Conservation (phyloP, 1,140 invertebrate genomes). For the Eumaeus atala region DNA sequence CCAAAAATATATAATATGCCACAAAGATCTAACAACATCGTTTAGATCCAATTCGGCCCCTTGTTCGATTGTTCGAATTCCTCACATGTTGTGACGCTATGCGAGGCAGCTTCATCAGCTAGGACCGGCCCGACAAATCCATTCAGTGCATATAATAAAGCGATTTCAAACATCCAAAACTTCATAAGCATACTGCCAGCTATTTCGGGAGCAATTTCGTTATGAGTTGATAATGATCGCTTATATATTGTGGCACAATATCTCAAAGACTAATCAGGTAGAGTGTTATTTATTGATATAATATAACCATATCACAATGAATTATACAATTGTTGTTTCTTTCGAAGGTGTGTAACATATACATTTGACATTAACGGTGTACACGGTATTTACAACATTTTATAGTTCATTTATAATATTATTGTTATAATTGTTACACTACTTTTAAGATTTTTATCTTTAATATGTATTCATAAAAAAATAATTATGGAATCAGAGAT, state of each 20-base stretch:
- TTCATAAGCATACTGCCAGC: slow-evolving; percentile 4
- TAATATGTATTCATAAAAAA: too few relatives aligned
- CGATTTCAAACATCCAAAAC: slow-evolving; percentile 38
- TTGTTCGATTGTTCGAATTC: slow-evolving; percentile 51
- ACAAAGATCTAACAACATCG: slow-evolving; percentile 43
- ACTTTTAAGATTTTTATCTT: too few relatives aligned
- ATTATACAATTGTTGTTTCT: too few relatives aligned
- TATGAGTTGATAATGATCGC: not conserved
- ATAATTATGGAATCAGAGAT: too few relatives aligned
- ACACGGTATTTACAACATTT: too few relatives aligned
- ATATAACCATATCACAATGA: too few relatives aligned
- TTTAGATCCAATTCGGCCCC: slow-evolving; percentile 40
- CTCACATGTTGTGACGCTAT: slow-evolving; percentile 43
- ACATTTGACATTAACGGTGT: too few relatives aligned
- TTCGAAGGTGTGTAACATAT: too few relatives aligned
- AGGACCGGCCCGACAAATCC: slow-evolving; percentile 1
- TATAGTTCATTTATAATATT: too few relatives aligned
- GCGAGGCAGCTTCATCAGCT: slow-evolving; percentile 7
- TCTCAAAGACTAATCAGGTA: not conserved
- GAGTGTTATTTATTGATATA: too few relatives aligned
- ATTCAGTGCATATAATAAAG: slow-evolving; percentile 29
- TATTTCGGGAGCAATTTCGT: slow-evolving; percentile 7
- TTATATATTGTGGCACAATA: slow-evolving; percentile 1
- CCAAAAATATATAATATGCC: slow-evolving; percentile 63
- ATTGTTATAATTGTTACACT: too few relatives aligned